phyloP scores from a whole-genome alignment of 2,113 vertebrate species.

The Phoxinus phoxinus region DNA sequence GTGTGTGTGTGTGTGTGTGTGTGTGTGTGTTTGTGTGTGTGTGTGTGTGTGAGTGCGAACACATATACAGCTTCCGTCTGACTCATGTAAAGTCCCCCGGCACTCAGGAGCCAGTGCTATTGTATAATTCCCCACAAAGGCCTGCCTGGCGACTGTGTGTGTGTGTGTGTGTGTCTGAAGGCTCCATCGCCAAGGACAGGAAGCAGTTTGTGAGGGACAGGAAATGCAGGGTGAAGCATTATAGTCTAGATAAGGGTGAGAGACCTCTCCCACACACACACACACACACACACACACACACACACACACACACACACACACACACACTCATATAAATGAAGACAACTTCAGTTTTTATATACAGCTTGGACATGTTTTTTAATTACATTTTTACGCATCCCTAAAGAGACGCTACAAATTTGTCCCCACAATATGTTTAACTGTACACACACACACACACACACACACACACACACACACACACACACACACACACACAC shows the following conservation, averaged over 20 bases:
- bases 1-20: too few relatives aligned
- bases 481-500: too few relatives aligned
- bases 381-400: not conserved
- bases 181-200: slow-evolving; percentile 58
- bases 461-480: too few relatives aligned
- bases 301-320: too few relatives aligned
- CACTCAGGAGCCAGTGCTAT: slow-evolving; percentile 59
- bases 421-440: not conserved
- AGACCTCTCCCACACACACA: slow-evolving; percentile 54
- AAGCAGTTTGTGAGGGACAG: slow-evolving; percentile 61
- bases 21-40: too few relatives aligned
- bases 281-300: slow-evolving; percentile 22
- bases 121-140: slow-evolving; percentile 62
- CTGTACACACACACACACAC: slow-evolving; percentile 6
- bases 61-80: slow-evolving; percentile 61
- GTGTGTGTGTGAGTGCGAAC: slow-evolving; percentile 45
- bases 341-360: not conserved
- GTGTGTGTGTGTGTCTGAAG: slow-evolving; percentile 51
- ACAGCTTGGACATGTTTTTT: not conserved
- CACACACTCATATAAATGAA: not conserved
- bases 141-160: slow-evolving; percentile 54
- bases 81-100: slow-evolving; percentile 59
- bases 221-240: slow-evolving; percentile 59
- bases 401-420: not conserved
- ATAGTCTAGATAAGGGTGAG: slow-evolving; percentile 55